phyloP scores from a whole-genome alignment of 1,140 invertebrate species.

The Solenopsis invicta region DNA sequence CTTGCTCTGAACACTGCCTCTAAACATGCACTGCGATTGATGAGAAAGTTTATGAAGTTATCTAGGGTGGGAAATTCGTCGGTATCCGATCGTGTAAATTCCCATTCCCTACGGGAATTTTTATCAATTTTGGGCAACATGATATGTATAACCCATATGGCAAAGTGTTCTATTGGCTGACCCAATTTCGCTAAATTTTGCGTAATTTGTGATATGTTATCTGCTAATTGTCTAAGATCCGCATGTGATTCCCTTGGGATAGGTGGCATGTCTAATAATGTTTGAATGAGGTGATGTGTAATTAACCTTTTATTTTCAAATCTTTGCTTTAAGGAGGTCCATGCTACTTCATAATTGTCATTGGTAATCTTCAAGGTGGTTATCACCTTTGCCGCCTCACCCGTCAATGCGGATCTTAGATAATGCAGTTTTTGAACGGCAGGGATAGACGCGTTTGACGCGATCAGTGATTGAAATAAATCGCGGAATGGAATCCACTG shows the following conservation, averaged over 20 bases:
- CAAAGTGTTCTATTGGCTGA: no score
- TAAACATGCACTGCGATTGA: no score
- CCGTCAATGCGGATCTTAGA: background rate
- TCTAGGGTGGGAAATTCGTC: no score
- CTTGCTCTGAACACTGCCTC: no score
- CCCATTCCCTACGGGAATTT: no score
- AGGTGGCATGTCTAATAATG: no score
- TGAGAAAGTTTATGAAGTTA: no score
- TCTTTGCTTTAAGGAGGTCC: background rate
- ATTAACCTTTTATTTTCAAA: constrained; percentile 3
- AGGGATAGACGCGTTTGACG: background rate
- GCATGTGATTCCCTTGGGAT: no score
- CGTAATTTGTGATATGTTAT: background rate
- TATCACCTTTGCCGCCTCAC: background rate
- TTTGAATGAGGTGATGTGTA: background rate
- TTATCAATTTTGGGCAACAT: no score
- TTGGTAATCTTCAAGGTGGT: background rate
- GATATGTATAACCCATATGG: no score
- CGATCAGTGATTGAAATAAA: background rate
- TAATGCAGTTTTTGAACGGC: background rate
- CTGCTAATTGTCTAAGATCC: no score
- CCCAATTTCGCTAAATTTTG: background rate
- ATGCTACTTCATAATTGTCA: background rate
- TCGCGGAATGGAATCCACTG: background rate
- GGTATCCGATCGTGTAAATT: no score